Evolutionary conservation across 2,797 vertebrate species (phyloP), one percentile per base, ranked within the genome.

Genomic region (Megaceryle alcyon): DNA sequence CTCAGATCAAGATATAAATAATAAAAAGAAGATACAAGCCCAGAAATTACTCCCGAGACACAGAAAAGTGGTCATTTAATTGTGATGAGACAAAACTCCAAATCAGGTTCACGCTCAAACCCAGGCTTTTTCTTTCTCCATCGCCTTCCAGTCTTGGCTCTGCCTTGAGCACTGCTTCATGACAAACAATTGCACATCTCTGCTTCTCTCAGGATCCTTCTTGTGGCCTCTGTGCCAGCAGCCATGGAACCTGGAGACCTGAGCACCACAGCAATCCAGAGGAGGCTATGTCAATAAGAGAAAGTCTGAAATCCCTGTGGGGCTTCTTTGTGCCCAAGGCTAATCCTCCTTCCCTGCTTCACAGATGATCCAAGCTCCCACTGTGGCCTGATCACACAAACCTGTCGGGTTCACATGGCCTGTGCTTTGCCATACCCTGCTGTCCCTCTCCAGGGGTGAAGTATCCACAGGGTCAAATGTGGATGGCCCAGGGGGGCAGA

Each of bases 221-320:
- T 61, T 12, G 1, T 2, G 37, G 73, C 13, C 28, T 41, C 49
- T 46, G 26, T 46, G 64, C 72, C 72, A 56, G 79, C 68, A 88
- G 68, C 51, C 11, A 2, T 8, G 31, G 54, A 37, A 56, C 12
- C 43, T 7, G 5, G 60, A 43, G 60, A 86, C 37, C 51, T 44
- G 65, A 83, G 41, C 53, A 41, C 57, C 18, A 2, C 88, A 75
- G 69, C 14, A 2, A 0, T 28, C 48, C 14, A 3, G 0, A 0
- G 46, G 44, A 77, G 53, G 60, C 4, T 31, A 5, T 9, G 29
- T n/a, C 65, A 71, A 44, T 64, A 87, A 31, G 61, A 92, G 85
- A 95, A 95, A 82, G 57, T 88, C 87, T 76, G 35, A 95, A 86
- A 92, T 91, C 89, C 84, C 82, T 37, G 10, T 54, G 80, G 37